phyloP scores from a whole-genome alignment of 2,888 invertebrate genomes.

The Caenorhabditis angaria region DNA sequence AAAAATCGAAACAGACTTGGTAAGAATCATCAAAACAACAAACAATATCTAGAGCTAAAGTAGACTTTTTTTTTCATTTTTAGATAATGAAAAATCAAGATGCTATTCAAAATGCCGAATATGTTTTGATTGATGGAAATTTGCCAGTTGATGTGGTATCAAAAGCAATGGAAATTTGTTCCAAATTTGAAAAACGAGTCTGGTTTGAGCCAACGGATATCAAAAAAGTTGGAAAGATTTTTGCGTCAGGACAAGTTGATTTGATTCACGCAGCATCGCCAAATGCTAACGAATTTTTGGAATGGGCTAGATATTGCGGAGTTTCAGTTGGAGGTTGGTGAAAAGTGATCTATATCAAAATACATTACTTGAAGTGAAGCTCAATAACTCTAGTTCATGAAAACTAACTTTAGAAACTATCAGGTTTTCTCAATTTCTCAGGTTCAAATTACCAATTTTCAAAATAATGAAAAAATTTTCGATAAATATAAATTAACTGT shows the following conservation, averaged over 20 bases:
- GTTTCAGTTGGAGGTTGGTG: neutral
- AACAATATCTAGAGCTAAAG: neutral
- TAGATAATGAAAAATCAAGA: conserved; percentile 79
- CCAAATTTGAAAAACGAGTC: conserved; percentile 68
- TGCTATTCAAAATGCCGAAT: conserved; percentile 78
- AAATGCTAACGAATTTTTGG: conserved; percentile 55
- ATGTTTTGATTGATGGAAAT: conserved; percentile 88
- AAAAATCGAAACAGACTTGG: conserved; percentile 52
- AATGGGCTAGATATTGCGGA: conserved; percentile 34
- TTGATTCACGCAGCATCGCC: conserved; percentile 53
- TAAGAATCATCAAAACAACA: conserved; percentile 12
- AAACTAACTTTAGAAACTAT: too few species aligned
- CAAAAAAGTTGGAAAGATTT: conserved; percentile 72
- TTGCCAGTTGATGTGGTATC: conserved; percentile 79
- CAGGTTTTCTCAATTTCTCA: too few species aligned
- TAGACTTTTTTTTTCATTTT: conserved; percentile 32
- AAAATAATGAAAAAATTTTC: too few species aligned
- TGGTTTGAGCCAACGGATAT: conserved; percentile 75
- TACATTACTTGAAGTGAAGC: too few species aligned
- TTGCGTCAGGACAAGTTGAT: conserved; percentile 55
- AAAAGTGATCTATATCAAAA: neutral
- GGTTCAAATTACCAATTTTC: too few species aligned
- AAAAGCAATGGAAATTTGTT: conserved; percentile 49
- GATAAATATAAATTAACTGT: too few species aligned
- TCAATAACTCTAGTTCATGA: too few species aligned